Conservation (phyloP, 2,888 invertebrate genomes). For the Diploptera punctata region DNA sequence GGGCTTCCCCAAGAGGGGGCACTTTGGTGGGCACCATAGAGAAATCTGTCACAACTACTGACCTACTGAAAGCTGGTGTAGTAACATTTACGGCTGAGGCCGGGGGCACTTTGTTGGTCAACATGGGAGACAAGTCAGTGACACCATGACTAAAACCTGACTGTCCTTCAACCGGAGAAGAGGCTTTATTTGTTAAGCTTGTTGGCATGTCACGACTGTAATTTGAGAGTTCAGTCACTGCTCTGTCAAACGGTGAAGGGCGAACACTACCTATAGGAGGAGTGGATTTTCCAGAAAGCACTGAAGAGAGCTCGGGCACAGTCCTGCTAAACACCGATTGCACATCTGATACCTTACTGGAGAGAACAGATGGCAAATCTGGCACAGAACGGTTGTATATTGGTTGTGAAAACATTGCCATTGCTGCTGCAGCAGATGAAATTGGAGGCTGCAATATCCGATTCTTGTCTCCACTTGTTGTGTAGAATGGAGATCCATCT, state of each 20-base stretch:
- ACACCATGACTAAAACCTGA: constrained; percentile 24
- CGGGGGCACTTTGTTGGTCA: constrained; percentile 25
- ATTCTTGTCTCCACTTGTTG: constrained; percentile 16
- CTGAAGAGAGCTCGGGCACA: constrained; percentile 29
- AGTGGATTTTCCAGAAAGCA: constrained; percentile 32
- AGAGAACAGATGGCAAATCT: constrained; percentile 25
- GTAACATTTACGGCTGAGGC: constrained; percentile 8
- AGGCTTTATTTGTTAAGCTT: constrained; percentile 26
- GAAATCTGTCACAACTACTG: constrained; percentile 31
- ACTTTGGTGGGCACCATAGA: constrained; percentile 47
- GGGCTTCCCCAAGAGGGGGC: constrained; percentile 45
- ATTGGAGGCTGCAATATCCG: constrained; percentile 27
- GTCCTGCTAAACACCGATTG: constrained; percentile 27
- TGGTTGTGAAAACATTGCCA: constrained; percentile 37
- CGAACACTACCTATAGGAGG: constrained; percentile 12
- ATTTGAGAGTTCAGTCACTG: constrained; percentile 10
- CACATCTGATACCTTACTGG: constrained; percentile 27
- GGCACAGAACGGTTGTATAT: constrained; percentile 33
- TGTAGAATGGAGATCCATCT: constrained; percentile 54
- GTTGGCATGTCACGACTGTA: constrained; percentile 32
- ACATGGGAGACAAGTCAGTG: constrained; percentile 33
- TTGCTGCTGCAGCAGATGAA: constrained; percentile 31
- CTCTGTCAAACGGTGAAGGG: neutral
- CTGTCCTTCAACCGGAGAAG: constrained; percentile 32
- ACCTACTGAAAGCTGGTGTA: constrained; percentile 26